A percentile compares a stretch with the other conserved stretches of the same genome.
These are phyloP conservation scores for Hypocryptadius cinnamomeus DNA, from an alignment of 2,113 vertebrate genomes.

Conservation along the genomic window DNA sequence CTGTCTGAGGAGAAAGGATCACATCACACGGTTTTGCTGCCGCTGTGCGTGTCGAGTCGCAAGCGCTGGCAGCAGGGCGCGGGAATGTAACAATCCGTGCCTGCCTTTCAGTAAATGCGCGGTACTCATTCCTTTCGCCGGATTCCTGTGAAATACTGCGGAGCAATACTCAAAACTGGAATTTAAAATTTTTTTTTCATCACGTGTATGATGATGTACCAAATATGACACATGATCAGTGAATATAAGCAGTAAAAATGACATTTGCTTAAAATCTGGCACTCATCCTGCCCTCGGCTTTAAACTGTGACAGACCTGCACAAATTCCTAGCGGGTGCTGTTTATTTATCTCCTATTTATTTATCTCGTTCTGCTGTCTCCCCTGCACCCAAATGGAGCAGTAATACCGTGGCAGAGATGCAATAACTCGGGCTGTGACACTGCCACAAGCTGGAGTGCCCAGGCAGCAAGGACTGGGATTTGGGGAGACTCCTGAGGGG, in stretches of 20 bases:
- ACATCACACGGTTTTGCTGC: no score
- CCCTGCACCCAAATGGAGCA: background rate
- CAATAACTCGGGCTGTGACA: background rate
- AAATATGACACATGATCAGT: accelerated
- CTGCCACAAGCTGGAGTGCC: no score
- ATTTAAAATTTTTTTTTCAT: no score
- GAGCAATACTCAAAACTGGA: background rate
- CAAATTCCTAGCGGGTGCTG: background rate
- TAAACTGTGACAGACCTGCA: background rate
- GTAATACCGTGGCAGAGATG: no score
- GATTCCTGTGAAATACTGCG: background rate
- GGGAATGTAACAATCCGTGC: background rate
- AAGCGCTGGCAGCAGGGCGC: background rate
- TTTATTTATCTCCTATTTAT: background rate
- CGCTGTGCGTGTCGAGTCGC: no score
- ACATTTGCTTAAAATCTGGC: background rate
- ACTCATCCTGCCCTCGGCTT: background rate
- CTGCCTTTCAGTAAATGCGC: background rate
- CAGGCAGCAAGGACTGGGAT: background rate
- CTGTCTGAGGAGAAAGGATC: background rate
- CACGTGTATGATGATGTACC: accelerated
- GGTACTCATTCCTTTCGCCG: background rate
- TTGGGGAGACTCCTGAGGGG: background rate
- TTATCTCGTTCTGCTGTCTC: background rate
- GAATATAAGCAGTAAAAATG: background rate